Conservation (phyloP, 2,797 vertebrate species). For the Pantherophis vulpinus region DNA sequence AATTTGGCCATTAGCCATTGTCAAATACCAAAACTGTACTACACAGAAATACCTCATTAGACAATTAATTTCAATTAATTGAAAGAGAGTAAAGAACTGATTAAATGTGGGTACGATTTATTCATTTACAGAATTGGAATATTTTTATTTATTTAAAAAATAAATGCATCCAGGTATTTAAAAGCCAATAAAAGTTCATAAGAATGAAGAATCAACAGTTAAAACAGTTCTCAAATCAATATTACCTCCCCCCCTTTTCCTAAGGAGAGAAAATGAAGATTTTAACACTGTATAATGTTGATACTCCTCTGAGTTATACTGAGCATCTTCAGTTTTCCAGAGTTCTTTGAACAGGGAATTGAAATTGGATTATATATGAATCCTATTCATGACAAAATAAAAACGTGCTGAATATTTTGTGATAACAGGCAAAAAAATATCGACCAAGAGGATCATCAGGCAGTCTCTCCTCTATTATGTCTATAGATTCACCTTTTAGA, state of each 20-base stretch:
- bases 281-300: not conserved
- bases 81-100: not conserved
- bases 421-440: not conserved
- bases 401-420: not conserved
- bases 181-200: not conserved
- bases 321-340: not conserved
- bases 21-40: not conserved
- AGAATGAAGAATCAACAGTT: not conserved
- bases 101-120: not conserved
- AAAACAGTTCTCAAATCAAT: not conserved
- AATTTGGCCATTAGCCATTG: not conserved
- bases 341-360: not conserved
- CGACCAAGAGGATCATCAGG: not conserved
- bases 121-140: not conserved
- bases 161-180: not conserved
- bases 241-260: not conserved
- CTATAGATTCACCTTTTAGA: not conserved
- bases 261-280: not conserved
- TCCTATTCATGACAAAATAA: not conserved
- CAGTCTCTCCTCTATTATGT: not conserved
- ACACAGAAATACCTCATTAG: not conserved
- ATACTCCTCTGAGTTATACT: not conserved
- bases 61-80: not conserved
- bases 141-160: not conserved
- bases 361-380: not conserved